Percentiles rank a stretch among this genome's conserved stretches.
These are phyloP conservation scores for Dromiciops gliroides DNA, from an alignment of 2,113 vertebrate genomes.

Conservation along the genomic window DNA sequence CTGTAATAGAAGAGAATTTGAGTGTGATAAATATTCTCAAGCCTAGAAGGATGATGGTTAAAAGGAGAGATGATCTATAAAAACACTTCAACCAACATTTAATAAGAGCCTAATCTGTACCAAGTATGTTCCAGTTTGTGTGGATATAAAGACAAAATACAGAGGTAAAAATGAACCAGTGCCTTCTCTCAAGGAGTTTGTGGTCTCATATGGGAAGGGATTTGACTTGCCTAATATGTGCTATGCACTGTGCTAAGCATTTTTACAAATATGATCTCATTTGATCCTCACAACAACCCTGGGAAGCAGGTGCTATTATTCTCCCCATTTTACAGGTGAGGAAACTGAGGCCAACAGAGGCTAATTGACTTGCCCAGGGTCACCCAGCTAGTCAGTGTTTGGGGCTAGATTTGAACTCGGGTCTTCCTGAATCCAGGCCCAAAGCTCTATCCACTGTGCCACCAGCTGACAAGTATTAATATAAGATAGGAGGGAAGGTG, in stretches of 20 bases:
- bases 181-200: slow-evolving; percentile 14
- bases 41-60: neutral
- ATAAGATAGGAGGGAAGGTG: neutral
- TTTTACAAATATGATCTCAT: no score
- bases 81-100: neutral
- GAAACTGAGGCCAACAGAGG: neutral
- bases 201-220: slow-evolving; percentile 12
- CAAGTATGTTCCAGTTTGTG: neutral
- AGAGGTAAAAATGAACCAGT: neutral
- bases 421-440: neutral
- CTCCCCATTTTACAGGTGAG: neutral
- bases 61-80: neutral
- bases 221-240: neutral
- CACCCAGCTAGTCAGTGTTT: neutral
- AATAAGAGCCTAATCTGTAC: neutral
- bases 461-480: neutral
- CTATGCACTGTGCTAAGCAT: neutral
- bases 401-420: neutral
- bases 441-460: neutral
- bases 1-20: neutral
- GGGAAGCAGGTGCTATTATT: neutral
- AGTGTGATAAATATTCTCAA: neutral
- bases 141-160: neutral
- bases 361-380: neutral
- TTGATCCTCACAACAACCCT: no score